A percentile compares a stretch with the other conserved stretches of the same genome.
These are phyloP conservation scores for Hippocampus abdominalis DNA, from an alignment of 2,113 vertebrate genomes.

Conservation along the genomic window DNA sequence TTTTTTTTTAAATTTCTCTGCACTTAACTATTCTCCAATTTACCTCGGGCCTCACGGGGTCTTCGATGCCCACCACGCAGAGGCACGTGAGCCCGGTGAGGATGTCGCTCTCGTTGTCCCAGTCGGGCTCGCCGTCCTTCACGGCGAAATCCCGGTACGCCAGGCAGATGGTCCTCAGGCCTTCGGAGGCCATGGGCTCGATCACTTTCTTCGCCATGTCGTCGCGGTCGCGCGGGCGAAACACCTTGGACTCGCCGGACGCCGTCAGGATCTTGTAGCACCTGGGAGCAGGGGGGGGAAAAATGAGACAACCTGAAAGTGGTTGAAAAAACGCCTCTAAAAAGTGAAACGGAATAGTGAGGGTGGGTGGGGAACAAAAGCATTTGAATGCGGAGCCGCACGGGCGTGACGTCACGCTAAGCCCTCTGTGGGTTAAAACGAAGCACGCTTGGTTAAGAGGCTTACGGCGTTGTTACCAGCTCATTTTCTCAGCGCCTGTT, in stretches of 20 bases:
- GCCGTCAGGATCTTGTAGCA: slow-evolving; percentile 92
- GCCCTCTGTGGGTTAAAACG: slow-evolving; percentile 58
- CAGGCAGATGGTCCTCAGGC: slow-evolving; percentile 94
- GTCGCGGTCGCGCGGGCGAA: slow-evolving; percentile 91
- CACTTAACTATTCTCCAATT: too few species aligned
- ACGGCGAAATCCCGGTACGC: slow-evolving; percentile 91
- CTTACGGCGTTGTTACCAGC: slow-evolving; percentile 61
- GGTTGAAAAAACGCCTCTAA: slow-evolving; percentile 7
- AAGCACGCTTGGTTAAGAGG: slow-evolving; percentile 65
- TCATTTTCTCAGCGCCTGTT: slow-evolving; percentile 61
- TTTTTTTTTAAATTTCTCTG: too few species aligned
- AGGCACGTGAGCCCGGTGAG: slow-evolving; percentile 90
- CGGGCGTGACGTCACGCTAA: slow-evolving; percentile 41
- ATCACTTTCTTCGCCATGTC: slow-evolving; percentile 95
- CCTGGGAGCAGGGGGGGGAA: slow-evolving; percentile 56
- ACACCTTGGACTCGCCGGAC: slow-evolving; percentile 87
- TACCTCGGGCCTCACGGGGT: slow-evolving; percentile 95
- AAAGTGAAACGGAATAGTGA: background rate
- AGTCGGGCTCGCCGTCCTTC: slow-evolving; percentile 89
- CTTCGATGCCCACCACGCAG: slow-evolving; percentile 96
- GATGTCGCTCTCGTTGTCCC: slow-evolving; percentile 95
- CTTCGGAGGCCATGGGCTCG: slow-evolving; percentile 98
- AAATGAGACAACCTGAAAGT: slow-evolving; percentile 6
- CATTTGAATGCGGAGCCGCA: slow-evolving; percentile 26
- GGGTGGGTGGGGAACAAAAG: slow-evolving; percentile 21